Evolutionary conservation across 2,888 invertebrate genomes (phyloP).

Genomic region (Sarcophaga carnaria): DNA sequence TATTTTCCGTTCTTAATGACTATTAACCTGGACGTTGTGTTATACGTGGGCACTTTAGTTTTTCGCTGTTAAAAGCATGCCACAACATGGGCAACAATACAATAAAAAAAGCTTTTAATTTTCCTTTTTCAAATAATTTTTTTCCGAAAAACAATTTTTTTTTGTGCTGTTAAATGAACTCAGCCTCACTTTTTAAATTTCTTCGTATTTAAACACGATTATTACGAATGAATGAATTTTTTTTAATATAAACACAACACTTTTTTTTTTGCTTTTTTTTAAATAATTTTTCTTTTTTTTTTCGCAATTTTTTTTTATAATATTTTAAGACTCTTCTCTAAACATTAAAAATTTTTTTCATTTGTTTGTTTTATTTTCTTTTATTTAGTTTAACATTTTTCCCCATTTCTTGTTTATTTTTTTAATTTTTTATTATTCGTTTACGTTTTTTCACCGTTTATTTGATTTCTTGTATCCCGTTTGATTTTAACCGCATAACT

Average conservation of each 20-base stretch:
- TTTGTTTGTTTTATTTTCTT: too few relatives aligned
- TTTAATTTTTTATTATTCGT: not conserved
- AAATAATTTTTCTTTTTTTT: not conserved
- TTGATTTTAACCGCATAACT: constrained; percentile 62
- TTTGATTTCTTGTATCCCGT: constrained; percentile 34
- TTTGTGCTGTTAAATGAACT: not conserved
- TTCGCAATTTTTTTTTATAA: not conserved
- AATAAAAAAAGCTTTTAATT: constrained; percentile 17
- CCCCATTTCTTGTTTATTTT: too few relatives aligned
- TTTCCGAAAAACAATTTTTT: not conserved
- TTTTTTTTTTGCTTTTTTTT: not conserved
- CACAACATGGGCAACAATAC: not conserved
- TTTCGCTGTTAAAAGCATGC: constrained; percentile 10
- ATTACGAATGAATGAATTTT: too few relatives aligned
- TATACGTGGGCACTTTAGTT: not conserved
- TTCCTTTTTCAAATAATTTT: constrained; percentile 4
- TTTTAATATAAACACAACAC: not conserved
- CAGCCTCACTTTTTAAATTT: not conserved
- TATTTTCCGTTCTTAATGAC: not conserved
- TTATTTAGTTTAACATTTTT: too few relatives aligned
- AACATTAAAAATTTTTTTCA: too few relatives aligned
- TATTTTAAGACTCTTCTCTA: not conserved
- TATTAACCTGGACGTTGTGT: constrained; percentile 31
- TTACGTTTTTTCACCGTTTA: constrained; percentile 19
- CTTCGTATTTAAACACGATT: too few relatives aligned